Evolutionary conservation across 2,797 vertebrate genomes (phyloP), one percentile per base, ranked within the genome.

Genomic region (Malacoraja senta): DNA sequence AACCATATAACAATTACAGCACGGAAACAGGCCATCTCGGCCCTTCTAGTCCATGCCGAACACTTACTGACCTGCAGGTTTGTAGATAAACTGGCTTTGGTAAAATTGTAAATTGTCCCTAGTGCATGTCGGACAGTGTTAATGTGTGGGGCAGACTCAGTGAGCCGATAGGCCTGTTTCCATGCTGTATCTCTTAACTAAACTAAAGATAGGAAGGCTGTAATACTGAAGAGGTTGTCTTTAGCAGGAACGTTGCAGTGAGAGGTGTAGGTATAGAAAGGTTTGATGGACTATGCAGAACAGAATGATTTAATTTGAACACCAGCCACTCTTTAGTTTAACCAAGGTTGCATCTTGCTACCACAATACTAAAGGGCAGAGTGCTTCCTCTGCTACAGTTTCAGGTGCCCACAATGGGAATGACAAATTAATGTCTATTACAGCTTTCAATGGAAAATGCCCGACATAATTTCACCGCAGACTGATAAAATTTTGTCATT

Each of bases 401-500:
- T 32, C 3, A 15, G 38, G 68, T 92, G 10, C 26, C 26, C 71
- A 58, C 53, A 29, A 58, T 92, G 26, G 72, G 68, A 53, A n/a
- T 29, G 26, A 44, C 68, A 76, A 92, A 92, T 76, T 26, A 74
- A 92, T n/a, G 65, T 12, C 44, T 24, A 76, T 29, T 44, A 26
- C 44, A 76, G 61, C n/a, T 17, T 68, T 35, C 3, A 8, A 35
- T n/a, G 10, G 84, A 1, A 29, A 72, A 53, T 2, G 71, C 90
- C 68, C 53, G 90, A 91, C 71, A 53, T 71, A 72, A 44, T 92
- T 76, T 92, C 65, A n/a, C 38, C 35, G 53, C 7, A 53, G 71
- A 38, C 90, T 92, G 90, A 92, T 92, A 92, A 92, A 44, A 74
- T 91, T 29, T 91, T 76, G 68, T 92, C 90, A 92, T 76, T 92